Evolutionary conservation across 1,140 invertebrate species (phyloP).

Genomic region (Eueides isabella): DNA sequence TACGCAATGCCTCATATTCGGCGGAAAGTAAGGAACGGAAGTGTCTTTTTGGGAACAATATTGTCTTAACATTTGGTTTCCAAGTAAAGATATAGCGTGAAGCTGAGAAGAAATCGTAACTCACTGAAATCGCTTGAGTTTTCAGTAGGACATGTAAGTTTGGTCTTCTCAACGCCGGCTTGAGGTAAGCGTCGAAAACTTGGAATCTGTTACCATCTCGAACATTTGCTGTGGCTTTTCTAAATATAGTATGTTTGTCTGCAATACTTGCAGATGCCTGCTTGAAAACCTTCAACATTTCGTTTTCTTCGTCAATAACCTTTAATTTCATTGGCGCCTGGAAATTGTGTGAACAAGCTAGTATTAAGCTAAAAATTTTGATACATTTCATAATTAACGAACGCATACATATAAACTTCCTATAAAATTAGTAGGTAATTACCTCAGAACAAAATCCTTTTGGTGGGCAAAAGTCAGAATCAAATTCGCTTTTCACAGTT

Average conservation of each 20-base stretch:
- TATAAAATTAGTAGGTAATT: too few relatives aligned
- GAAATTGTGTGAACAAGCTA: neutral
- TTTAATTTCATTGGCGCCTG: slow-evolving; percentile 72
- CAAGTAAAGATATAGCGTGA: too few relatives aligned
- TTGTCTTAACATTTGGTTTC: too few relatives aligned
- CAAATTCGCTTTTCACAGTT: slow-evolving; percentile 63
- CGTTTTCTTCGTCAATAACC: slow-evolving; percentile 56
- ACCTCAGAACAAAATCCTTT: slow-evolving; percentile 71
- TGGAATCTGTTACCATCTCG: slow-evolving; percentile 87
- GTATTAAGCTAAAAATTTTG: too few relatives aligned
- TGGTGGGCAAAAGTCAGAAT: slow-evolving; percentile 54
- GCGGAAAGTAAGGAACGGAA: too few relatives aligned
- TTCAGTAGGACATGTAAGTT: slow-evolving; percentile 88
- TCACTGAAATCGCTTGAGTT: slow-evolving; percentile 83
- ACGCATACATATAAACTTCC: too few relatives aligned
- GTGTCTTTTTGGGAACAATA: too few relatives aligned
- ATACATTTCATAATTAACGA: too few relatives aligned
- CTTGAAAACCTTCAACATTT: slow-evolving; percentile 79
- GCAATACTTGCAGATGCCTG: slow-evolving; percentile 73
- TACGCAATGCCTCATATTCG: too few relatives aligned
- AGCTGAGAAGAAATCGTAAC: slow-evolving; percentile 45
- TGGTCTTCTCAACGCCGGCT: slow-evolving; percentile 83
- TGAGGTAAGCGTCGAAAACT: slow-evolving; percentile 86
- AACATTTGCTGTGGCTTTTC: slow-evolving; percentile 63
- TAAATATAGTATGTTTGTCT: slow-evolving; percentile 62